These are phyloP conservation scores for Ophiothrix spiculata DNA, from an alignment of 35 echinoderm and acorn worm genomes.

Conservation along the genomic window DNA sequence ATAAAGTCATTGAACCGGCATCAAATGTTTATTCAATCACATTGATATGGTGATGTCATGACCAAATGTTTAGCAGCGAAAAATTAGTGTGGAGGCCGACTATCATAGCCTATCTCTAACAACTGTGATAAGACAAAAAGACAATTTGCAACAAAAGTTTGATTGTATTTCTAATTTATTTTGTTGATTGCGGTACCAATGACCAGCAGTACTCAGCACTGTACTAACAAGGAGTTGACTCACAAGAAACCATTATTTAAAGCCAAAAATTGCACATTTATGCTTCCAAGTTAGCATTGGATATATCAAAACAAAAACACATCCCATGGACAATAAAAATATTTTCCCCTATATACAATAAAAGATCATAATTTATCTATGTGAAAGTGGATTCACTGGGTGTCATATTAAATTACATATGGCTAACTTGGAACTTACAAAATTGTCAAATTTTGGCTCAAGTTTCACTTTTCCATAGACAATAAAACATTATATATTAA, in stretches of 20 bases:
- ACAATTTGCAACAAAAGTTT: no score
- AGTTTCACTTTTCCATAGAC: neutral
- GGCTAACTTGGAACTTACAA: neutral
- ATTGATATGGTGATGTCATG: no score
- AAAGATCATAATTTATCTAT: neutral
- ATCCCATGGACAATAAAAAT: neutral
- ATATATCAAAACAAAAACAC: neutral
- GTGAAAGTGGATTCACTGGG: neutral
- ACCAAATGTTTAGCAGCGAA: no score
- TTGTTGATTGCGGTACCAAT: conserved; percentile 4
- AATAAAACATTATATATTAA: neutral
- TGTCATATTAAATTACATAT: neutral
- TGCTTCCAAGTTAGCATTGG: neutral
- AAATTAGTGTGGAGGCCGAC: no score
- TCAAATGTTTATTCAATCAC: no score
- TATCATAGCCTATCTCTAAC: no score
- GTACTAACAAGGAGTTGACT: neutral
- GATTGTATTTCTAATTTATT: conserved; percentile 1
- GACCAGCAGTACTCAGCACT: neutral
- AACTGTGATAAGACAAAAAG: no score
- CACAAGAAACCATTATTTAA: neutral
- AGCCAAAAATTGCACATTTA: neutral
- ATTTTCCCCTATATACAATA: conserved; percentile 7
- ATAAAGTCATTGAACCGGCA: no score
- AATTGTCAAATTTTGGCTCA: neutral